Conservation (phyloP, 2,888 invertebrate species). For the Dasypogon diadema region DNA sequence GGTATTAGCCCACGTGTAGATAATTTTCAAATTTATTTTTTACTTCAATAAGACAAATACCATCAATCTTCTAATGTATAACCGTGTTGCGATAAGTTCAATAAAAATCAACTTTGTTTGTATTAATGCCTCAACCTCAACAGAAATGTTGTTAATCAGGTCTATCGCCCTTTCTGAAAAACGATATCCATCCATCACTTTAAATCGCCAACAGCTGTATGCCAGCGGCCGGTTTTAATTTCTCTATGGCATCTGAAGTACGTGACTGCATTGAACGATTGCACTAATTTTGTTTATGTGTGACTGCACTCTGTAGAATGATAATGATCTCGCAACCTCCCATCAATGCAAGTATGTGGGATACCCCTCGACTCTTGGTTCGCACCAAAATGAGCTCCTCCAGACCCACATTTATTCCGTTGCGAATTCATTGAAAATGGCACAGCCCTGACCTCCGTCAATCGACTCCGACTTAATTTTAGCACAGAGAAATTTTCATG, state of each 20-base stretch:
- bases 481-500: slow-evolving; percentile 20
- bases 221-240: too few species aligned
- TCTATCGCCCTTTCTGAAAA: too few species aligned
- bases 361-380: background rate
- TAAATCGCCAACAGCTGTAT: too few species aligned
- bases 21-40: too few species aligned
- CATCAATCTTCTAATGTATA: too few species aligned
- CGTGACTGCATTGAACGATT: slow-evolving; percentile 13
- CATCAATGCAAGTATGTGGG: background rate
- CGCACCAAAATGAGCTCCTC: background rate
- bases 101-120: too few species aligned
- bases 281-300: slow-evolving; percentile 13
- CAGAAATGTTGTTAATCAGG: too few species aligned
- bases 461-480: slow-evolving; percentile 35
- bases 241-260: background rate
- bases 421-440: slow-evolving; percentile 13
- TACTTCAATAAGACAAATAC: too few species aligned
- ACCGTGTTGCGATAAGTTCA: too few species aligned
- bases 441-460: slow-evolving; percentile 47
- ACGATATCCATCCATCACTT: too few species aligned
- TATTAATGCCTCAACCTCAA: too few species aligned
- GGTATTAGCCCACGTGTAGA: too few species aligned
- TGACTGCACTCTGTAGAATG: slow-evolving; percentile 16
- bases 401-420: slow-evolving; percentile 15
- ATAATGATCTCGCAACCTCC: background rate